Evolutionary conservation across 1,140 invertebrate species (phyloP).

Genomic region (Panulirus ornatus): DNA sequence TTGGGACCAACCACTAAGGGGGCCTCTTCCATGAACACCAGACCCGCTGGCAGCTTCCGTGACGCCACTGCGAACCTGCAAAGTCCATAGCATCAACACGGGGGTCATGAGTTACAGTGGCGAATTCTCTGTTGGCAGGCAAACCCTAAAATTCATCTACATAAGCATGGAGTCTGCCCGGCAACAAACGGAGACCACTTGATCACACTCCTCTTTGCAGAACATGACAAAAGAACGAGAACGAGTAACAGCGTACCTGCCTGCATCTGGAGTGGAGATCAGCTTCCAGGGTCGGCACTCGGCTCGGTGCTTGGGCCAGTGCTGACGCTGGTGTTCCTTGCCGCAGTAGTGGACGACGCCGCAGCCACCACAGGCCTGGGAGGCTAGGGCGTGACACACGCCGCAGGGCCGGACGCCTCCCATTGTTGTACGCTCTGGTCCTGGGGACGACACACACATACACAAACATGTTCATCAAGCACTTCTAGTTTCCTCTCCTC

Average conservation of each 20-base stretch:
- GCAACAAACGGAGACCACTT: too few relatives aligned
- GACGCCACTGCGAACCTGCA: conserved; percentile 85
- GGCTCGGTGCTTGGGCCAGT: conserved; percentile 79
- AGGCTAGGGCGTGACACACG: conserved; percentile 76
- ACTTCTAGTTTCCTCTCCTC: too few relatives aligned
- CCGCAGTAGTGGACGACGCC: conserved; percentile 77
- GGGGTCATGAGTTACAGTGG: too few relatives aligned
- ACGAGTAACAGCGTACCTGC: too few relatives aligned
- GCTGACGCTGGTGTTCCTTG: conserved; percentile 77
- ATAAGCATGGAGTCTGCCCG: too few relatives aligned
- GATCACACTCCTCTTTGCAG: too few relatives aligned
- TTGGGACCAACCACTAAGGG: conserved; percentile 85
- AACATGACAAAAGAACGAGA: too few relatives aligned
- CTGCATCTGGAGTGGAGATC: conserved; percentile 75
- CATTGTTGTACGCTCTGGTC: not conserved
- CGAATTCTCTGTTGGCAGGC: too few relatives aligned
- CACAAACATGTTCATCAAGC: too few relatives aligned
- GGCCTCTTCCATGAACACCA: conserved; percentile 85
- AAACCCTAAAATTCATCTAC: too few relatives aligned
- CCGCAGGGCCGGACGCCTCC: conserved; percentile 72
- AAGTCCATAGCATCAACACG: too few relatives aligned
- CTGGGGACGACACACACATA: not conserved
- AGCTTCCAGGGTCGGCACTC: conserved; percentile 78
- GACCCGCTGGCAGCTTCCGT: conserved; percentile 85
- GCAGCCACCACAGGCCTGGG: conserved; percentile 77